Conservation (phyloP, 2,113 vertebrate species). For the Tragelaphus imberbis region DNA sequence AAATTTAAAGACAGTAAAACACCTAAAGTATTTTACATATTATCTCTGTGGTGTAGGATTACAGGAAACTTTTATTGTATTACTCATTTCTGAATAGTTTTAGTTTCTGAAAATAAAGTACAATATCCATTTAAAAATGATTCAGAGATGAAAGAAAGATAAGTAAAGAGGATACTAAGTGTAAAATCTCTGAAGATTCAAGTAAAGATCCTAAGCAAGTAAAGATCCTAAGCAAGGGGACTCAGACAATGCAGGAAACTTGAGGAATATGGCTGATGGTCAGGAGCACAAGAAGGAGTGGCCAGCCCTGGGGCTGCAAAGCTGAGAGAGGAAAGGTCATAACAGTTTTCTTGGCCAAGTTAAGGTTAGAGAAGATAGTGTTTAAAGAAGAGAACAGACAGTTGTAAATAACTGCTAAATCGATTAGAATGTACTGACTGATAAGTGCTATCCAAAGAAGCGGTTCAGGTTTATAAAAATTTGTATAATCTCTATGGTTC, state of each 20-base stretch:
- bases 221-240: background rate
- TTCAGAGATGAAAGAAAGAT: background rate
- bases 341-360: background rate
- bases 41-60: background rate
- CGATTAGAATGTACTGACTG: background rate
- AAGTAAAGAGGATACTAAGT: background rate
- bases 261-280: background rate
- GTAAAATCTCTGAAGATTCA: background rate
- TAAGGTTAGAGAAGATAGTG: background rate
- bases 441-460: background rate
- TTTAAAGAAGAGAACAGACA: background rate
- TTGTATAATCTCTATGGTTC: background rate
- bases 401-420: background rate
- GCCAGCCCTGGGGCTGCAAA: too few species aligned
- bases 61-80: background rate
- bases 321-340: background rate
- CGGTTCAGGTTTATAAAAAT: background rate
- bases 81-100: background rate
- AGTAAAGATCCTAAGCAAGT: background rate
- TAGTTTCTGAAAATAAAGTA: background rate
- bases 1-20: background rate
- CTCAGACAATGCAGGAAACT: background rate
- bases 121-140: background rate
- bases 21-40: background rate
- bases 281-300: background rate